Base-by-base conservation (phyloP, 2,113 vertebrate species). In the Brachionichthys hirsutus region DNA sequence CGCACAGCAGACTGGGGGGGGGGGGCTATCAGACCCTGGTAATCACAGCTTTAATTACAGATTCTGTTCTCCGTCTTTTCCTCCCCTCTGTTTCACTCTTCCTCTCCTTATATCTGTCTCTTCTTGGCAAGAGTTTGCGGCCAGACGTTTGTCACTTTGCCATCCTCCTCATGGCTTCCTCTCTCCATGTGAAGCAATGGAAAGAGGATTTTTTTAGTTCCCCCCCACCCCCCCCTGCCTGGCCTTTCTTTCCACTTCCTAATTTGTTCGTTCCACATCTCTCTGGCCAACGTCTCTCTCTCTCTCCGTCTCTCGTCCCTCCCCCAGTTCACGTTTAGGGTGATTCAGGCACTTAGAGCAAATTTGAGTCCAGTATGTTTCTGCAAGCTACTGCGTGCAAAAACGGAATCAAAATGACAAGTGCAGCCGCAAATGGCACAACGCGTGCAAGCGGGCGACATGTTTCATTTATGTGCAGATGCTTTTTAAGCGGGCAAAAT, bases 61-160 rank as follows among this genome's bases (percentile, higher is more conserved):
- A 75, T 76, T 81, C 77, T 67, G 65, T 53, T 43, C 53, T 54
- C 58, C 24, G 8, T 43, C 54, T 47, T n/a, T 38, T 19, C 38
- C 24, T 34, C 12, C n/a, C 0, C 22, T 4, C 42, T 61, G 46
- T 18, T 55, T 46, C 64, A 12, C 35, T 55, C 71, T 62, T 54
- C 51, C 61, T 67, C 51, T 35, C 71, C 62, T 74, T 44, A 63
- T 46, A 59, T 62, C 69, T n/a, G 13, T 77, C 80, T 75, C 73
- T 47, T 61, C 19, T 78, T 88, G 86, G 86, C 86, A 75, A 49
- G 57, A 19, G 50, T 79, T 79, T 67, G 69, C 41, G 59, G 58
- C 78, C 84, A 88, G 86, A 85, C 84, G 54, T 86, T 87, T 87
- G 86, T 87, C 82, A 79, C 83, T 53, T 66, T 85, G 84, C 84